Evolutionary conservation across 2,888 invertebrate genomes (phyloP), one percentile per base, ranked within the genome.

Genomic region (Xestia rhomboidea): DNA sequence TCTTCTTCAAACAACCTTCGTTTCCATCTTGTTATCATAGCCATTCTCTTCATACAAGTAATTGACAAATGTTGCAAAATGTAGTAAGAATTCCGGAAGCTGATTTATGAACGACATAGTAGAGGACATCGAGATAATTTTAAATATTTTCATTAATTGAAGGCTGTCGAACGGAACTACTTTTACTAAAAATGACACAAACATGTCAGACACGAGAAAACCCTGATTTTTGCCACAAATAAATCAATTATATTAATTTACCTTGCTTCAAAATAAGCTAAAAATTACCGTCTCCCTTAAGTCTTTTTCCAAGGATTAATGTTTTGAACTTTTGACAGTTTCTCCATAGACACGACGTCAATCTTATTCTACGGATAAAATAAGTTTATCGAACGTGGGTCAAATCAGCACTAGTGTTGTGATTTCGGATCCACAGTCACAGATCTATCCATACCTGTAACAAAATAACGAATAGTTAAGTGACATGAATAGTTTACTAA

Each of bases 371-470:
- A 54, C n/a, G 3, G 13, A n/a, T n/a, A 13, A 15, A 57, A 57
- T 27, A 51, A 24, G 3, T n/a, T n/a, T n/a, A 11, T 24, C 24
- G n/a, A 54, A 13, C n/a, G 54, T 54, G 27, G 0, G 54, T 10
- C 18, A 27, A 57, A 60, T 30, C 60, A 18, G 3, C 18, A 8
- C 8, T 15, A n/a, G 3, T 63, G 21, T 24, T 63, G 46, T 13
- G 4, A n/a, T 41, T 41, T 38, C 49, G 1, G 1, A 15, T 30
- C 54, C 21, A 68, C 7, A 0, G n/a, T n/a, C n/a, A n/a, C n/a
- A n/a, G n/a, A n/a, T n/a, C n/a, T n/a, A 51, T 54, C 15, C 79
- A 27, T 79, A 79, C 79, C 79, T 79, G 79, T 34, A 79, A 84
- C 79, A 79, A 68, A 79, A 15, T 49, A 79, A 83, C 1, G 1